phyloP scores from a whole-genome alignment of 2,797 vertebrate species.

The Nannoperca australis region DNA sequence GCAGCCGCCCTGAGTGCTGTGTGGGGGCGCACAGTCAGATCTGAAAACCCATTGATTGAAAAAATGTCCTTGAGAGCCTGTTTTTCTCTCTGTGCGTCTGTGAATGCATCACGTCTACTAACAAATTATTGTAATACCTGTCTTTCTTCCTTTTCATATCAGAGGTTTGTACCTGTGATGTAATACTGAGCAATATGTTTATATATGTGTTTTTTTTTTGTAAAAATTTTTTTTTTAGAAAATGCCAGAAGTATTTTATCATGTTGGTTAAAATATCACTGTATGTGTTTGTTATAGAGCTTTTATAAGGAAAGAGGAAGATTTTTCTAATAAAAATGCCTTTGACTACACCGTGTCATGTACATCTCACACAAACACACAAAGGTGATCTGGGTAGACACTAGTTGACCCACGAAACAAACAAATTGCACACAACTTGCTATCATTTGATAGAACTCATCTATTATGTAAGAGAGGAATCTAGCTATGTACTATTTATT shows the following conservation, averaged over 20 bases:
- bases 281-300: slow-evolving; percentile 66
- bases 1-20: slow-evolving; percentile 5
- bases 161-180: slow-evolving; percentile 52
- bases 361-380: background rate
- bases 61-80: slow-evolving; percentile 51
- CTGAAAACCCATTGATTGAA: slow-evolving; percentile 78
- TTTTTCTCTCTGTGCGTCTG: slow-evolving; percentile 10
- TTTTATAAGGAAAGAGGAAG: slow-evolving; percentile 68
- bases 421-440: slow-evolving; percentile 28
- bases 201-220: slow-evolving; percentile 37
- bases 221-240: slow-evolving; percentile 52
- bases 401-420: slow-evolving; percentile 2
- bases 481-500: slow-evolving; percentile 64
- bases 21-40: slow-evolving; percentile 62
- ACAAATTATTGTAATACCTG: slow-evolving; percentile 51
- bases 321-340: slow-evolving; percentile 74
- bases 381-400: background rate
- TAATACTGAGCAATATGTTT: slow-evolving; percentile 49
- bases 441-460: slow-evolving; percentile 56
- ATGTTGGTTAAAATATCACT: slow-evolving; percentile 48
- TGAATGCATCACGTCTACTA: slow-evolving; percentile 57
- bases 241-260: slow-evolving; percentile 70
- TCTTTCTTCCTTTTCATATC: slow-evolving; percentile 36
- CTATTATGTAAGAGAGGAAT: slow-evolving; percentile 67
- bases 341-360: slow-evolving; percentile 20